Evolutionary conservation across 2,888 invertebrate species (phyloP).

Genomic region (Chesias legatella): DNA sequence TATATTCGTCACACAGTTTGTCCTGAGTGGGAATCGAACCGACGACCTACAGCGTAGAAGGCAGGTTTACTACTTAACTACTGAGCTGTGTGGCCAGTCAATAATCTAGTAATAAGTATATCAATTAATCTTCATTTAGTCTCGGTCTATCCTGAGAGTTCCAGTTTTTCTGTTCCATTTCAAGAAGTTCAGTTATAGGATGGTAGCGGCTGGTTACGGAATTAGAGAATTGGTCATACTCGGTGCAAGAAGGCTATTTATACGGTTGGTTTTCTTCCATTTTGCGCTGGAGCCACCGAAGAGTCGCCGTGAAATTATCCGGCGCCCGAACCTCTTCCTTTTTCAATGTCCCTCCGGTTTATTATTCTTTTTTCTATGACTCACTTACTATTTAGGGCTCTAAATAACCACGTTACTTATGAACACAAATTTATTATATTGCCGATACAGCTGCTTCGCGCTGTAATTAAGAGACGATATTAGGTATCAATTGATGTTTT

Average conservation of each 20-base stretch:
- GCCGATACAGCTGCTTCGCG: slow-evolving; percentile 16
- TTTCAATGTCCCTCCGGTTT: slow-evolving; percentile 58
- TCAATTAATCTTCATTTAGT: slow-evolving; percentile 8
- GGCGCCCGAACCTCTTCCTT: slow-evolving; percentile 65
- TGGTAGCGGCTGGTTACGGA: slow-evolving; percentile 43
- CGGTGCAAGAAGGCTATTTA: slow-evolving; percentile 58
- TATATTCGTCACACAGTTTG: too few relatives aligned
- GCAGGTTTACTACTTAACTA: too few relatives aligned
- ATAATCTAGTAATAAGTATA: too few relatives aligned
- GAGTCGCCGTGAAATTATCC: slow-evolving; percentile 64
- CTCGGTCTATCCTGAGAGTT: slow-evolving; percentile 12
- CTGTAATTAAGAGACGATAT: slow-evolving; percentile 16
- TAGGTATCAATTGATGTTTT: slow-evolving; percentile 16
- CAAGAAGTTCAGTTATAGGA: slow-evolving; percentile 18
- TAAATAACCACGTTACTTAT: slow-evolving; percentile 46
- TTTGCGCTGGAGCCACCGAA: slow-evolving; percentile 51
- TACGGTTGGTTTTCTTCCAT: slow-evolving; percentile 63
- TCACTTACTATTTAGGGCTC: slow-evolving; percentile 56
- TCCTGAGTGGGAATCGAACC: too few relatives aligned
- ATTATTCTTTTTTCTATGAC: slow-evolving; percentile 63
- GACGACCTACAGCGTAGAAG: too few relatives aligned
- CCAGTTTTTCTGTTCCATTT: slow-evolving; percentile 27
- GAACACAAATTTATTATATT: slow-evolving; percentile 31
- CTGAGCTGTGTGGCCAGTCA: too few relatives aligned
- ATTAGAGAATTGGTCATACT: slow-evolving; percentile 74